Base-by-base conservation (phyloP, 1,140 invertebrate genomes). In the Cydia splendana region DNA sequence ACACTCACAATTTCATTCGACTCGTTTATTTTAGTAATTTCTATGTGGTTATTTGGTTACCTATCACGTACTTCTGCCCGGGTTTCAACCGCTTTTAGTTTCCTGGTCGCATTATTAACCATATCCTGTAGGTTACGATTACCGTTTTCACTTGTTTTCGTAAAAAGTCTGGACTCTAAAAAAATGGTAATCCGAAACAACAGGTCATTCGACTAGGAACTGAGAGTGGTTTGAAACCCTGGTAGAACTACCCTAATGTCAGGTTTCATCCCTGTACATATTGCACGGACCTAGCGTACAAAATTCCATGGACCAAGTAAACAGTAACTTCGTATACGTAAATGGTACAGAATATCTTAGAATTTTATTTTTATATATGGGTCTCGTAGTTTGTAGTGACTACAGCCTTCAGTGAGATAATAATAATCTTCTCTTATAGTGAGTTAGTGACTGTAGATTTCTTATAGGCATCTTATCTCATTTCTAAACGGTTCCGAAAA, bases 11-110 rank as follows among this genome's bases (percentile, higher is more conserved):
- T 34, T 69, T 69, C 65, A 69, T 20, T 62, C 57, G 20, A 18
- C n/a, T 62, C 45, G 42, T 15, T 30, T 30, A 30, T 24, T 34
- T 69, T 69, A 69, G 65, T 69, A 69, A 38, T 69, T 30, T 69
- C 65, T 69, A 69, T 62, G 20, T 62, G 57, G 57, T 62, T 62
- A 62, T 62, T 62, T 62, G 57, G 57, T 62, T 62, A 62, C 20
- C 20, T 62, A 62, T 7, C 12, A 18, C 6, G 51, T 18, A n/a
- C 0, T 53, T 53, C n/a, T 18, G 6, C 15, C 15, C n/a, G 51
- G 15, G 51, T 53, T 53, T 53, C 4, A 18, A 53, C 15, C 51
- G 2, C 5, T 53, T 53, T 53, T 53, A 18, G 45, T 13, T 48
- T 48, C 13, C 45, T 48, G 12, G 45, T 48, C 3, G 45, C 45